Base-by-base conservation (phyloP, 2,888 invertebrate species). In the Seira musarum region DNA sequence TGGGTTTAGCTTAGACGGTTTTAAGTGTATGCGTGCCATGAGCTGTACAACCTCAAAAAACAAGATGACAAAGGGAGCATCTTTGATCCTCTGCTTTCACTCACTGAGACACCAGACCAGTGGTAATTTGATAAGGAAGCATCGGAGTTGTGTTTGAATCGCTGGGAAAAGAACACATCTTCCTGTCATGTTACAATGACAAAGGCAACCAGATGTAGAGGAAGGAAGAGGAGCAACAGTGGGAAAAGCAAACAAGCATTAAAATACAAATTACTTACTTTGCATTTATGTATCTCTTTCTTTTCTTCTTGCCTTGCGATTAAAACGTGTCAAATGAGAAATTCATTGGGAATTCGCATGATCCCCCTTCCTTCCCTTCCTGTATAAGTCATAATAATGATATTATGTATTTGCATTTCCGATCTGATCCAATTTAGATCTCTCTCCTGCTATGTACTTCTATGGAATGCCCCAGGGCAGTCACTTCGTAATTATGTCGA, bases 31-130 rank as follows among this genome's bases (percentile, higher is more conserved):
- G 49, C 49, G 49, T 49, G 49, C 15, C 49, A 49, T 3, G 49
- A 49, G 2, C 49, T 13, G 40, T 49, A 49, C 15, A 49, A 49
- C 49, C 49, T 49, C 49, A 49, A n/a, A 3, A 49, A 49, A 49
- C 2, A 13, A 49, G 15, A 49, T 8, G 49, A 49, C 49, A 49
- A 49, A 49, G 17, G 49, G 49, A n/a, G 49, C 49, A 49, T 49
- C 49, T 49, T 49, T 49, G 49, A 49, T 49, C 49, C 49, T 49
- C 49, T 49, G 17, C 49, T 49, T 49, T n/a, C 49, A 49, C 49
- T n/a, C n/a, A n/a, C n/a, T n/a, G n/a, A n/a, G n/a, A n/a, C n/a
- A n/a, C 49, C 17, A 15, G 17, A n/a, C n/a, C 49, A 49, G 2
- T 13, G 15, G 49, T 49, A 49, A 49, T n/a, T n/a, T n/a, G 49